Percentiles rank a stretch among this genome's conserved stretches.
These are phyloP conservation scores for Cordilura impudica DNA, from an alignment of 2,888 invertebrate species.

Conservation along the genomic window DNA sequence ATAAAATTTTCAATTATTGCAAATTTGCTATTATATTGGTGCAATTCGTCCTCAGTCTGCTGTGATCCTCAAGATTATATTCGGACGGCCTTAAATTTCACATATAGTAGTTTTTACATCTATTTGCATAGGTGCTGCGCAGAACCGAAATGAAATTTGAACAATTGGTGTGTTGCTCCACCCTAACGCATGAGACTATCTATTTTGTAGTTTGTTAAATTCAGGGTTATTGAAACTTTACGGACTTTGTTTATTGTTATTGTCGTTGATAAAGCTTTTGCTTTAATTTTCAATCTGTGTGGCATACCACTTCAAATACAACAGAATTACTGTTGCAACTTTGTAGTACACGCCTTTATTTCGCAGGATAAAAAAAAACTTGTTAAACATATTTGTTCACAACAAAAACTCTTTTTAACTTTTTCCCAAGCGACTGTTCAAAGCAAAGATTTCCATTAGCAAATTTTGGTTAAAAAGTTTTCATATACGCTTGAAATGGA, in stretches of 20 bases:
- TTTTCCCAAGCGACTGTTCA: neutral
- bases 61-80: too few species aligned
- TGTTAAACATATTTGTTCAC: conserved; percentile 38
- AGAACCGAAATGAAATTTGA: too few species aligned
- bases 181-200: too few species aligned
- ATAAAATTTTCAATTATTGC: too few species aligned
- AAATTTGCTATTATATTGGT: too few species aligned
- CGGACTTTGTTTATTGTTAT: conserved; percentile 7
- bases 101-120: too few species aligned
- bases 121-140: too few species aligned
- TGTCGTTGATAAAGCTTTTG: neutral
- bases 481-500: neutral
- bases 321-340: neutral
- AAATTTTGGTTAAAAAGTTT: neutral
- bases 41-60: too few species aligned
- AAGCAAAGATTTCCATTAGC: neutral
- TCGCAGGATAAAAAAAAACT: conserved; percentile 5
- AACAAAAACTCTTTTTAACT: conserved; percentile 19
- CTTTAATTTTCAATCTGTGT: neutral
- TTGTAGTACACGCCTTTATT: conserved; percentile 3
- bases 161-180: too few species aligned
- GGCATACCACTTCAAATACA: neutral
- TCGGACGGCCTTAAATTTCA: too few species aligned
- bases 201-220: neutral
- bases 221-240: conserved; percentile 42